phyloP scores from a whole-genome alignment of 2,888 invertebrate species.

The Tricholauxania praeusta region DNA sequence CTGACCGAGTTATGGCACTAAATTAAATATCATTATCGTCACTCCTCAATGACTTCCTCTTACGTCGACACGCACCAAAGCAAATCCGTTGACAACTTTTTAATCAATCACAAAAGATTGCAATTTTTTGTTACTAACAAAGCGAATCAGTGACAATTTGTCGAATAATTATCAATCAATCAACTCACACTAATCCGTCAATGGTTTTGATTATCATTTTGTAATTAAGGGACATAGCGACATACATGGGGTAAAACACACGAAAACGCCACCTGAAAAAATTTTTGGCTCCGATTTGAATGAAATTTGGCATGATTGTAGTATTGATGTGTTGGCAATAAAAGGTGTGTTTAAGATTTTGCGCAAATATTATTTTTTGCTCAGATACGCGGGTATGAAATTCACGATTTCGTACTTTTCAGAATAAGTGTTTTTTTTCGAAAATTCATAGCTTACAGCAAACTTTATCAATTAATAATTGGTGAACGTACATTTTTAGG shows the following conservation, averaged over 20 bases:
- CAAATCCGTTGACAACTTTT: constrained; percentile 3
- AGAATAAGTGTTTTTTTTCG: too few species aligned
- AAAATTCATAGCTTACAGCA: too few species aligned
- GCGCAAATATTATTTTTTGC: too few species aligned
- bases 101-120: constrained; percentile 29
- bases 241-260: neutral
- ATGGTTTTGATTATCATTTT: constrained; percentile 1
- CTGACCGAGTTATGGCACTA: constrained; percentile 53
- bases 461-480: too few species aligned
- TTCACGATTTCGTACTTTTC: too few species aligned
- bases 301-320: too few species aligned
- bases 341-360: too few species aligned
- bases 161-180: neutral
- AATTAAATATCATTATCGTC: constrained; percentile 39
- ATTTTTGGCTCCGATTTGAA: neutral
- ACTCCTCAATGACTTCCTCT: neutral
- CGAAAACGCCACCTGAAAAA: neutral
- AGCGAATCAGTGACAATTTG: neutral
- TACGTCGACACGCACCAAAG: neutral
- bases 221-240: neutral
- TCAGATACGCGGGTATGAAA: too few species aligned
- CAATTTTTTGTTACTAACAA: neutral
- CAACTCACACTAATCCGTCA: constrained; percentile 11
- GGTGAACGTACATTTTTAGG: too few species aligned
- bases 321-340: too few species aligned